Percentiles rank a stretch among this genome's conserved stretches.
Evolutionary conservation across 2,888 invertebrate genomes (phyloP).

Genomic region (Actias luna): DNA sequence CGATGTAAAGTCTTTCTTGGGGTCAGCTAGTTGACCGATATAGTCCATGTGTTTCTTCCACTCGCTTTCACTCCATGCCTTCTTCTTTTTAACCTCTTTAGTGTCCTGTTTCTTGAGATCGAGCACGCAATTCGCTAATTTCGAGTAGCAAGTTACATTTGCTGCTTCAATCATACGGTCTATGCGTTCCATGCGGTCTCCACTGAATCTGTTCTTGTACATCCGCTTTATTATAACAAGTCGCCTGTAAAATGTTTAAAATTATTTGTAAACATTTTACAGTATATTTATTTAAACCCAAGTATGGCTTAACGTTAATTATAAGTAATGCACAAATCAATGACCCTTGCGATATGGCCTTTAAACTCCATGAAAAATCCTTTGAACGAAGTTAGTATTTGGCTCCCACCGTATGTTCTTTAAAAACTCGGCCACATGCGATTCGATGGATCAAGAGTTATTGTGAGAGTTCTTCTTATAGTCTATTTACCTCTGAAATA

Average conservation of each 20-base stretch:
- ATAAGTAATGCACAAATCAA: constrained; percentile 24
- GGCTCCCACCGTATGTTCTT: too few relatives aligned
- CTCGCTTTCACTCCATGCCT: constrained; percentile 63
- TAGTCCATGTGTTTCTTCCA: constrained; percentile 78
- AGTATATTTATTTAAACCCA: not conserved
- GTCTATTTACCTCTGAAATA: too few relatives aligned
- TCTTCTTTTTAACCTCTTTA: constrained; percentile 60
- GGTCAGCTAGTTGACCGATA: constrained; percentile 58
- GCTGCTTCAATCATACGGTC: constrained; percentile 64
- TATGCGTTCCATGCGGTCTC: constrained; percentile 55
- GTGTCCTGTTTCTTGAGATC: constrained; percentile 59
- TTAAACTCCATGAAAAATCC: too few relatives aligned
- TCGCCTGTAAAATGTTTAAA: constrained; percentile 43
- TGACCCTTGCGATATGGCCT: too few relatives aligned
- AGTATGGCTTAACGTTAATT: not conserved
- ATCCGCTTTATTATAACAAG: constrained; percentile 51
- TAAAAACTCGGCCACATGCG: too few relatives aligned
- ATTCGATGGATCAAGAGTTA: too few relatives aligned
- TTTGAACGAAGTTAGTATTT: too few relatives aligned
- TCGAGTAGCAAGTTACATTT: constrained; percentile 62
- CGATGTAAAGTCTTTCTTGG: constrained; percentile 48
- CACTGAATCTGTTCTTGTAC: constrained; percentile 56
- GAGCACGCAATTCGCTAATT: constrained; percentile 62
- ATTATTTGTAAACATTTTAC: not conserved
- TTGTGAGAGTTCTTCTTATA: too few relatives aligned